These are phyloP conservation scores for Listronotus oregonensis DNA, from an alignment of 1,140 invertebrate genomes.

Conservation along the genomic window DNA sequence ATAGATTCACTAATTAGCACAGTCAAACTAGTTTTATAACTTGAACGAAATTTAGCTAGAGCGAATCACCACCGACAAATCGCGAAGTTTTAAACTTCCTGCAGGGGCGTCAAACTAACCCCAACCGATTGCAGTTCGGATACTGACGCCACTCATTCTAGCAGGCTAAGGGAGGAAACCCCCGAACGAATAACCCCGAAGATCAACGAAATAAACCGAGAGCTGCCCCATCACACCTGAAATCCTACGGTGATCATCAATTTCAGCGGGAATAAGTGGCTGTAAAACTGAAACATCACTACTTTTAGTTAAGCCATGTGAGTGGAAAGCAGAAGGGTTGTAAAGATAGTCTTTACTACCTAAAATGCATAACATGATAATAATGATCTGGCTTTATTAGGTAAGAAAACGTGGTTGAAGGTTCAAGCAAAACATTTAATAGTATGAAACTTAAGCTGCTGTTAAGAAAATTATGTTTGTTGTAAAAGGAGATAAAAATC, in stretches of 20 bases:
- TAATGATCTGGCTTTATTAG: no score
- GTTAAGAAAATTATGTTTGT: no score
- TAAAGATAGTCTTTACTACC: no score
- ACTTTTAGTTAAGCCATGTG: conserved; percentile 7
- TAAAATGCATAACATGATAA: no score
- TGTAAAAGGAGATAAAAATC: no score
- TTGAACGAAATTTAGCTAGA: conserved; percentile 1
- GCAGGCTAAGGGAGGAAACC: conserved; percentile 38
- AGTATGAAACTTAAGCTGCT: no score
- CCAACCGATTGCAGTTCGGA: conserved; percentile 12
- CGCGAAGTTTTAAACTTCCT: conserved; percentile 19
- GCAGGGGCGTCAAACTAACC: conserved; percentile 18
- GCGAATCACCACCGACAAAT: conserved; percentile 1
- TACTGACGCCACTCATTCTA: conserved; percentile 40
- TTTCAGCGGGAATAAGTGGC: conserved; percentile 28
- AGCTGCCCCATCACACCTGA: conserved; percentile 35
- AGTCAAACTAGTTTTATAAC: background rate
- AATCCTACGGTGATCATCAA: conserved; percentile 41
- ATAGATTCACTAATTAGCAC: background rate
- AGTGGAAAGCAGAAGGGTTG: no score
- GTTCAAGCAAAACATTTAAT: no score
- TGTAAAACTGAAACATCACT: conserved; percentile 27
- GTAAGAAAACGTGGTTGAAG: no score
- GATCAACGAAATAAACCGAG: conserved; percentile 12
- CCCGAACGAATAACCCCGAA: conserved; percentile 20